Conservation (phyloP, 2,888 invertebrate species). For the Macaria liturata region DNA sequence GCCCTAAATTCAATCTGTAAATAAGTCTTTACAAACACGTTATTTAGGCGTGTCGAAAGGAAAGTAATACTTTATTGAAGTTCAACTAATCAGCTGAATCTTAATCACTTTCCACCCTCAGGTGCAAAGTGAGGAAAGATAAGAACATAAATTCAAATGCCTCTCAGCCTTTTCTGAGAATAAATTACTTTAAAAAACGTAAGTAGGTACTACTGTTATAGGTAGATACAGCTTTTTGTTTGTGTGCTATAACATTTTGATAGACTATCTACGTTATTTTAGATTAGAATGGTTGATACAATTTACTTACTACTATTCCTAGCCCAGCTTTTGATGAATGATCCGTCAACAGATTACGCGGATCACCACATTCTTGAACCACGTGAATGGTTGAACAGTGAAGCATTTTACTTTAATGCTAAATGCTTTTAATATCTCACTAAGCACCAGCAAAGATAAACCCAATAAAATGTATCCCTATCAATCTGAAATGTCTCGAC, state of each 20-base stretch:
- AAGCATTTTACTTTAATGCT: too few species aligned
- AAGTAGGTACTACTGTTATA: too few species aligned
- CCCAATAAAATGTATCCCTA: slow-evolving; percentile 33
- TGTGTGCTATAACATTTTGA: too few species aligned
- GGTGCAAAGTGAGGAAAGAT: slow-evolving; percentile 49
- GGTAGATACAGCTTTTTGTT: too few species aligned
- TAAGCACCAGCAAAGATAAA: slow-evolving; percentile 10
- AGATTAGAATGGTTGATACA: too few species aligned
- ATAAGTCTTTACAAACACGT: slow-evolving; percentile 5
- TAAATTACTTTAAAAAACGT: slow-evolving; percentile 13
- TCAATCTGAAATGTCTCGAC: too few species aligned
- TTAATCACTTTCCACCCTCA: slow-evolving; percentile 53
- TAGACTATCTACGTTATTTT: too few species aligned
- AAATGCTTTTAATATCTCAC: slow-evolving; percentile 8
- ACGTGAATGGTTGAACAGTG: too few species aligned
- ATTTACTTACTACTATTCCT: background rate
- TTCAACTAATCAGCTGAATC: slow-evolving; percentile 56
- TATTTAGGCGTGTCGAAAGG: slow-evolving; percentile 33
- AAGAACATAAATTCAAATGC: slow-evolving; percentile 47
- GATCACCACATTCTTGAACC: too few species aligned
- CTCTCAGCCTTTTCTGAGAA: slow-evolving; percentile 24
- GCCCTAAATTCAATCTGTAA: slow-evolving; percentile 6
- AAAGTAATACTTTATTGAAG: slow-evolving; percentile 52
- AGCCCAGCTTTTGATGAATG: slow-evolving; percentile 29
- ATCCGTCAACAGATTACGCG: slow-evolving; percentile 33